Evolutionary conservation across 1,140 invertebrate species (phyloP).

Genomic region (Sesamia nonagrioides): DNA sequence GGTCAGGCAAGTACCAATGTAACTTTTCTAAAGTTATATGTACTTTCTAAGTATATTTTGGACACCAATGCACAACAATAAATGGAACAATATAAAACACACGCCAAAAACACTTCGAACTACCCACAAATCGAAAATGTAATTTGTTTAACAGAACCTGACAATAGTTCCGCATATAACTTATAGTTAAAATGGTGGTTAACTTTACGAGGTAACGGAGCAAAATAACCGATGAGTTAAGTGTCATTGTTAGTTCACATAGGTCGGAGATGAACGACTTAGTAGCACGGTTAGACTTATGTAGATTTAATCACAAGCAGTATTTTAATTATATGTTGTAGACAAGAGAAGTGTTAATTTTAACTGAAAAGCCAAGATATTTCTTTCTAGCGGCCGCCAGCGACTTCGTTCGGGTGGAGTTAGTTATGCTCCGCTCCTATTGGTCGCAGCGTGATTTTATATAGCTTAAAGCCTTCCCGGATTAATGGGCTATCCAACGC

Average conservation of each 20-base stretch:
- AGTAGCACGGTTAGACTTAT: neutral
- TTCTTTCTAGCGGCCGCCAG: neutral
- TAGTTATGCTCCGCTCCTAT: too few species aligned
- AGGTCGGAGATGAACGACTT: neutral
- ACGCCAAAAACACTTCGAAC: neutral
- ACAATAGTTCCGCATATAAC: constrained; percentile 5
- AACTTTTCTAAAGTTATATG: too few species aligned
- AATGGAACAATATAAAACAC: too few species aligned
- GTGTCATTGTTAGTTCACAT: neutral
- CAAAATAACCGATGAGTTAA: constrained; percentile 9
- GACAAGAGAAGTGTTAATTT: too few species aligned
- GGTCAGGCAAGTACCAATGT: too few species aligned
- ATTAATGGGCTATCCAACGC: too few species aligned
- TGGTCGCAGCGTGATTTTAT: too few species aligned
- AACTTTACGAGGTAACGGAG: constrained; percentile 10
- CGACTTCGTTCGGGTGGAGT: too few species aligned
- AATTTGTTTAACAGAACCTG: constrained; percentile 1
- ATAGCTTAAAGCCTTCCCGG: too few species aligned
- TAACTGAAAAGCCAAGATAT: too few species aligned
- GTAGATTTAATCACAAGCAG: neutral
- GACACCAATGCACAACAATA: too few species aligned
- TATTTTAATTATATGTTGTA: neutral
- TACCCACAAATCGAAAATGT: neutral
- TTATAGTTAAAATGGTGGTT: constrained; percentile 7
- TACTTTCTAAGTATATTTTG: too few species aligned